phyloP scores from a whole-genome alignment of 2,113 vertebrate species.

The Caloenas nicobarica region DNA sequence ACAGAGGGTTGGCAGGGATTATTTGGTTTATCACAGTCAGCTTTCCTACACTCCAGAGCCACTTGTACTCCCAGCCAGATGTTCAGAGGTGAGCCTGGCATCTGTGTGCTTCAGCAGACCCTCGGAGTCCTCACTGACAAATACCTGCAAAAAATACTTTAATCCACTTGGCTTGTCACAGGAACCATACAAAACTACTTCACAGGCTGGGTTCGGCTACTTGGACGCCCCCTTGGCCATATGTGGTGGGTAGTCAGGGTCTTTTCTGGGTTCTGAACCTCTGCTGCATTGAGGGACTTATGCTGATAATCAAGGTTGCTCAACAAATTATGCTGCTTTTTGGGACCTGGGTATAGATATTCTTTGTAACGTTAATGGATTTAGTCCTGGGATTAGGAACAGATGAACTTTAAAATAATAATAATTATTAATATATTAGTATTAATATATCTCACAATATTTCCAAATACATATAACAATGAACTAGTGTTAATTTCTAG shows the following conservation, averaged over 20 bases:
- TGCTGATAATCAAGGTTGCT: background rate
- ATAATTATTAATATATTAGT: background rate
- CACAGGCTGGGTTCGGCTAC: background rate
- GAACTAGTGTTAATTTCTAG: background rate
- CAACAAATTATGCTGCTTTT: background rate
- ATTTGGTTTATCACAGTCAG: constrained; percentile 14
- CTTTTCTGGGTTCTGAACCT: background rate
- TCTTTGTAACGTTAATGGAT: background rate
- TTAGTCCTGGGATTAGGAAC: background rate
- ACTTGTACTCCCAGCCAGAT: background rate
- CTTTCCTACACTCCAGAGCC: background rate
- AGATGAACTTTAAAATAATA: background rate
- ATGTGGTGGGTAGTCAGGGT: background rate
- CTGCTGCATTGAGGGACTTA: background rate
- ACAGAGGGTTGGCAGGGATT: background rate
- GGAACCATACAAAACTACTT: background rate
- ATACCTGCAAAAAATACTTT: background rate
- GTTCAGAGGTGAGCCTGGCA: background rate
- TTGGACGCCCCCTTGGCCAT: background rate
- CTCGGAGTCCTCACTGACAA: background rate
- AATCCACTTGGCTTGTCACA: background rate
- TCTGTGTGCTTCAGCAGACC: background rate
- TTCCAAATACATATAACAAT: background rate
- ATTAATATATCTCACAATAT: background rate
- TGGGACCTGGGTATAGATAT: background rate